Evolutionary conservation across 1,140 invertebrate species (phyloP).

Genomic region (Eurosta solidaginis): DNA sequence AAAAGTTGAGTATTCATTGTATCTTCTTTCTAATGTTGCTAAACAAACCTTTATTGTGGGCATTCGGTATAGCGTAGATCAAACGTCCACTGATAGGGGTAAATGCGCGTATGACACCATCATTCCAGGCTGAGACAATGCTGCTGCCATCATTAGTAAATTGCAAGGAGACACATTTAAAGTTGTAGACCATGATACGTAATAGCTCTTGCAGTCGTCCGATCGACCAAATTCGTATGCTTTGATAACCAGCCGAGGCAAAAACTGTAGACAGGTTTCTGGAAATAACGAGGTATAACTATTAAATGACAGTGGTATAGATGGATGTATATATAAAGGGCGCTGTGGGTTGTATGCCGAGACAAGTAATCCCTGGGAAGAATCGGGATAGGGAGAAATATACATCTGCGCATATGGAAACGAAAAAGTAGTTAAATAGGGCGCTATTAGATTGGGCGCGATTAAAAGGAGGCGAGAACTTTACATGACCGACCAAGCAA

Average conservation of each 20-base stretch:
- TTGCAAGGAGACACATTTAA: slow-evolving; percentile 77
- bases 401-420: no score
- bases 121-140: slow-evolving; percentile 84
- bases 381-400: no score
- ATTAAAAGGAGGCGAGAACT: no score
- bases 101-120: slow-evolving; percentile 84
- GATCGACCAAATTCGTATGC: slow-evolving; percentile 84
- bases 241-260: slow-evolving; percentile 80
- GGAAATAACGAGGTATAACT: no score
- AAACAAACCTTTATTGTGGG: slow-evolving; percentile 85
- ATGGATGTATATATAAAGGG: neutral
- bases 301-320: no score
- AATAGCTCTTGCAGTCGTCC: slow-evolving; percentile 77
- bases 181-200: slow-evolving; percentile 83
- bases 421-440: no score
- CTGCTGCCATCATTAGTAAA: slow-evolving; percentile 79
- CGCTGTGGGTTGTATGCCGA: neutral
- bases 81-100: slow-evolving; percentile 79
- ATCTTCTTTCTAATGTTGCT: no score
- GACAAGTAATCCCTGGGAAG: neutral
- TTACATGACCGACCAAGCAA: no score
- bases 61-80: slow-evolving; percentile 80
- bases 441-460: no score
- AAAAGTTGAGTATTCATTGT: no score
- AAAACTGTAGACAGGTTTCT: slow-evolving; percentile 82